These are phyloP conservation scores for Megaustenia siamemsis DNA, from an alignment of 2,888 invertebrate genomes.

Conservation along the genomic window DNA sequence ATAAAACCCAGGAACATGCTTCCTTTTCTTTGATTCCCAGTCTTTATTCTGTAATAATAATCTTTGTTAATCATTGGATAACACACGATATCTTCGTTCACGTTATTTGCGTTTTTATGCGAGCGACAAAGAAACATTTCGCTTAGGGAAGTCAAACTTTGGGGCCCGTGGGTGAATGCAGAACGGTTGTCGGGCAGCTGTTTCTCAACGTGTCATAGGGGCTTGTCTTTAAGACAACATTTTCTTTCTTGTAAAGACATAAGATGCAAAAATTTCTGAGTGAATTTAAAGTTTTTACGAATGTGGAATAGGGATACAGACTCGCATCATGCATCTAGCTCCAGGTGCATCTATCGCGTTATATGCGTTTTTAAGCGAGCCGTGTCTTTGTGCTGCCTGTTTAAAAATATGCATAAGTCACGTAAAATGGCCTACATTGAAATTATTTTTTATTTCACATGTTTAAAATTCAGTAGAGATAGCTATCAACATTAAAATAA, in stretches of 20 bases:
- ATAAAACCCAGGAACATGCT: conserved; percentile 55
- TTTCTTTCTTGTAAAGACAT: conserved; percentile 54
- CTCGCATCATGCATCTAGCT: conserved; percentile 41
- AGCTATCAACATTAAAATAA: conserved; percentile 21
- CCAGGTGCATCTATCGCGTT: conserved; percentile 40
- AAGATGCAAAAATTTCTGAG: conserved; percentile 61
- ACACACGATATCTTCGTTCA: conserved; percentile 68
- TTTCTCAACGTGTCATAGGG: conserved; percentile 60
- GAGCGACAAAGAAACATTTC: conserved; percentile 60
- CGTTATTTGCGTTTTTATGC: conserved; percentile 66
- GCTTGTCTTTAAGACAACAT: conserved; percentile 57
- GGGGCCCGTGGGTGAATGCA: conserved; percentile 31
- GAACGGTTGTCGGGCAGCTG: conserved; percentile 60
- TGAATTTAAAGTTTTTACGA: conserved; percentile 32
- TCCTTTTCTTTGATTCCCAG: conserved; percentile 67
- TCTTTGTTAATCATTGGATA: conserved; percentile 74
- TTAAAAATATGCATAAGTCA: conserved; percentile 35
- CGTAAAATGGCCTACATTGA: conserved; percentile 19
- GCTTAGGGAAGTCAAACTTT: conserved; percentile 44
- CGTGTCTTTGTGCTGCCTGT: conserved; percentile 20
- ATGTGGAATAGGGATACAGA: conserved; percentile 30
- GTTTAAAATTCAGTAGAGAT: conserved; percentile 38
- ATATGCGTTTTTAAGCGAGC: conserved; percentile 16
- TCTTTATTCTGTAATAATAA: conserved; percentile 77
- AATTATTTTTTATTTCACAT: conserved; percentile 11